A percentile compares a stretch with the other conserved stretches of the same genome.
Conservation (phyloP, 2,888 invertebrate species). For the Syritta pipiens region DNA sequence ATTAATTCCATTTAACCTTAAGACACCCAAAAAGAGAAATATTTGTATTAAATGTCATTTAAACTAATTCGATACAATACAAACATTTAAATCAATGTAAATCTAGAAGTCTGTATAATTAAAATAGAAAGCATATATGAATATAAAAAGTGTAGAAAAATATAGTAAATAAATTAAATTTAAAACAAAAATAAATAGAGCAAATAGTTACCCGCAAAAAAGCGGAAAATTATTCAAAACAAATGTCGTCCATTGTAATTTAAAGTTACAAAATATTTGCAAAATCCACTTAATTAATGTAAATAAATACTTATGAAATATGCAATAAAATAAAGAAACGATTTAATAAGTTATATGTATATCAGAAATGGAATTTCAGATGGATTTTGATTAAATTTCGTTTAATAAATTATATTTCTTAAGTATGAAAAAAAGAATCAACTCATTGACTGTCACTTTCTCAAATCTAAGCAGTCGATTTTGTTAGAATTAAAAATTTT, state of each 20-base stretch:
- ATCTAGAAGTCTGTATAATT: constrained; percentile 64
- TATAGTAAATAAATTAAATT: constrained; percentile 37
- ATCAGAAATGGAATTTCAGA: constrained; percentile 40
- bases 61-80: too few species aligned
- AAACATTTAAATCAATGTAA: constrained; percentile 48
- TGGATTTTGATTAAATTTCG: not conserved
- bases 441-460: not conserved
- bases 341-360: not conserved
- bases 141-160: constrained; percentile 25
- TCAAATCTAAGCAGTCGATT: not conserved
- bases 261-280: constrained; percentile 5
- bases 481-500: not conserved
- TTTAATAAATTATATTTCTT: not conserved
- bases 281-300: not conserved
- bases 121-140: too few species aligned
- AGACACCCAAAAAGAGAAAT: constrained; percentile 7
- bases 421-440: not conserved
- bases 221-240: constrained; percentile 25
- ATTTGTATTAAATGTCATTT: too few species aligned
- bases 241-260: constrained; percentile 58
- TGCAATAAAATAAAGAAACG: too few species aligned
- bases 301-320: not conserved
- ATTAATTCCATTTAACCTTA: too few species aligned
- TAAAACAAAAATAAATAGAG: not conserved
- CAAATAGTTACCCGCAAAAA: not conserved